These are phyloP conservation scores for Hydraecia micacea DNA, from an alignment of 2,888 invertebrate genomes.

Conservation along the genomic window DNA sequence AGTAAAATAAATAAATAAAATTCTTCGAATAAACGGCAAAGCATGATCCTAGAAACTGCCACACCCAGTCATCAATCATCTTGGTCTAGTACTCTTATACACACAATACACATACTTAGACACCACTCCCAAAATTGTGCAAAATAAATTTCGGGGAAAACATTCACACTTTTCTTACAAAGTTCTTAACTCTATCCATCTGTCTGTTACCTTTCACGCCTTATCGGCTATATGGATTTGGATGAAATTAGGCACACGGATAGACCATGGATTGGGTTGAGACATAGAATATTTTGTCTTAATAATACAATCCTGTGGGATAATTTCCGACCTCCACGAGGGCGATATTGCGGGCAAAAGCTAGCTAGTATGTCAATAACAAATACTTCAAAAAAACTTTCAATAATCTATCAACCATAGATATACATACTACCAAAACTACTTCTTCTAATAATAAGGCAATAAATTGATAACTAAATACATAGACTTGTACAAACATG, in stretches of 20 bases:
- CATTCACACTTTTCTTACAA: neutral
- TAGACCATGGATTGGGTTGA: neutral
- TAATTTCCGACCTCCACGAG: neutral
- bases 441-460: conserved; percentile 56
- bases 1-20: no score
- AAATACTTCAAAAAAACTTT: conserved; percentile 1
- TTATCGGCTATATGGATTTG: neutral
- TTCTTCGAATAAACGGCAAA: conserved; percentile 17
- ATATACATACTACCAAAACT: conserved; percentile 26
- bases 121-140: neutral
- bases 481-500: conserved; percentile 54
- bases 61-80: conserved; percentile 20
- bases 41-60: neutral
- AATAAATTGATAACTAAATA: conserved; percentile 66
- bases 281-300: neutral
- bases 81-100: neutral
- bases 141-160: conserved; percentile 13
- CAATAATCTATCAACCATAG: conserved; percentile 6
- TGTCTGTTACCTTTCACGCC: neutral
- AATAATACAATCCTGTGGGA: neutral
- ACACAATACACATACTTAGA: neutral
- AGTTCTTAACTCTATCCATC: neutral
- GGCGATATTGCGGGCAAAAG: neutral
- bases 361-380: neutral
- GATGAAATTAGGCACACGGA: neutral